Evolutionary conservation across 2,888 invertebrate genomes (phyloP), one percentile per base, ranked within the genome.

Genomic region (Crocallis elinguaria): DNA sequence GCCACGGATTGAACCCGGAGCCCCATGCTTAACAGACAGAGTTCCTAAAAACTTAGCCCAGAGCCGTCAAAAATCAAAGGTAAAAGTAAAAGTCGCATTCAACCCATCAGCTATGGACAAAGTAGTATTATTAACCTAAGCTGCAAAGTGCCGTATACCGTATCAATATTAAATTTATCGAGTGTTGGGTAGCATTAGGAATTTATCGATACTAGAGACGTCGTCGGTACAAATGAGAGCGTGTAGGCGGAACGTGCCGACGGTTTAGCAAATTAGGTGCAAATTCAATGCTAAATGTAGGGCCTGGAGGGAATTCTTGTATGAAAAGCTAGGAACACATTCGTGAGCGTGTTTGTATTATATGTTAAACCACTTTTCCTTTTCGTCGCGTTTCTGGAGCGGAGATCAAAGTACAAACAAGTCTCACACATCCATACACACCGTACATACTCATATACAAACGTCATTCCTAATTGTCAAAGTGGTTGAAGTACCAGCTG

Each of bases 261-360:
- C 49, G 36, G 36, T 36, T 49, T 49, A 42, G 49, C 36, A 41
- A 49, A 49, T 49, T 49, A 49, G 29, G 49, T 42, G 49, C 42
- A 49, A 49, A 49, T 49, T 42, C 36, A 27, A 49, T 42, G 39
- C 29, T 29, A 36, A 49, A 49, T 36, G 29, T 29, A 12, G 21
- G 14, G 14, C 13, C n/a, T 14, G 33, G 25, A n/a, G 27, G 21
- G 25, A 49, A 13, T 25, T 23, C 23, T 37, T 16, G 16, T 33
- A n/a, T 33, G 33, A 9, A 12, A 29, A 12, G 11, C 4, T 29
- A n/a, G 2, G 4, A 8, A 11, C 23, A 19, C 23, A 3, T 2
- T 12, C 4, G 27, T n/a, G 11, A 8, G 27, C 11, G 5, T 12
- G 29, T 29, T 29, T 29, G 9, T 12, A 12, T 29, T 29, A 23